Base-by-base conservation (phyloP, 2,888 invertebrate genomes). In the Stegana nigrithorax region DNA sequence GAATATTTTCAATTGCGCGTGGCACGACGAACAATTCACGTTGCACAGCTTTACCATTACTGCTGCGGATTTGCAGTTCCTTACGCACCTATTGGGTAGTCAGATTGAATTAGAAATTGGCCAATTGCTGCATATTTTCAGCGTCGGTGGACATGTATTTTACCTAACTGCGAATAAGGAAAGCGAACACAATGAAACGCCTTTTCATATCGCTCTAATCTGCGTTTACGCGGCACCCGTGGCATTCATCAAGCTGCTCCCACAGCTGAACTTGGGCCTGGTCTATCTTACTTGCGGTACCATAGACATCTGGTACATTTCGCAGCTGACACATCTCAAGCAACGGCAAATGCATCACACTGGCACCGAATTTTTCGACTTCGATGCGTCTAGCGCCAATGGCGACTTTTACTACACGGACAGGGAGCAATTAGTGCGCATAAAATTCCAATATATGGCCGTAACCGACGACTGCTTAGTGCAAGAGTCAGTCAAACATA, bases 221-320 rank as follows among this genome's bases (percentile, higher is more conserved):
- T 76, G 76, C 44, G 67, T 75, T 0, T 82, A 82, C 61, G 71
- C 80, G 12, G 67, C 76, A 0, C 58, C 71, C 4, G 71, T 84
- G 1, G 71, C 71, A 55, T 69, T 73, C n/a, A 67, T 84, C 21
- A 73, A 72, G 7, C 29, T 81, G 2, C 66, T 81, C 3, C 72
- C 70, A 8, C 61, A 67, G 0, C 67, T 66, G 0, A 80, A 78
- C 51, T 65, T 83, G 2, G 70, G 82, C 6, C 53, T 85, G 12
- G 64, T 85, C 12, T 78, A 78, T 25, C 69, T 84, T 0, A 73
- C 68, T 55, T 82, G 78, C 57, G 84, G 85, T 8, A 78, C 73
- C 21, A 73, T 85, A 29, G 85, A 84, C 57, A 78, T 85, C 12
- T 83, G 83, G 81, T 85, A 78, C 62, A 59, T 76, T 47, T 85